Conservation (phyloP, 2,888 invertebrate species). For the Drosophila ustulata region DNA sequence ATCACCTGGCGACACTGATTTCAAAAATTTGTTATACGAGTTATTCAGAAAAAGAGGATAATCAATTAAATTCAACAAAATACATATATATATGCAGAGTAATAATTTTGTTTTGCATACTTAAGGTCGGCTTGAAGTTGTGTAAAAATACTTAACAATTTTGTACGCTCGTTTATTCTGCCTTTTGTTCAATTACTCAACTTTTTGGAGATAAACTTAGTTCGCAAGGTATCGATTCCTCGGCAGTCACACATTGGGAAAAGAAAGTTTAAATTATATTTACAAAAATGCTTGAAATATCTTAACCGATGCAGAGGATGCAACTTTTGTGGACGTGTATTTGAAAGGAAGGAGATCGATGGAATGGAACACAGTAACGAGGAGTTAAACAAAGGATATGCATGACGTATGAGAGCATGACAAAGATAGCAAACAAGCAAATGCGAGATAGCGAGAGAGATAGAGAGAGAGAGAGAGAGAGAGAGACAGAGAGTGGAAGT, state of each 20-base stretch:
- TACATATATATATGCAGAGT: too few species aligned
- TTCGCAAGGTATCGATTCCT: neutral
- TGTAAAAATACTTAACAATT: neutral
- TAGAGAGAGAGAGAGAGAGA: slow-evolving; percentile 22
- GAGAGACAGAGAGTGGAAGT: slow-evolving; percentile 9
- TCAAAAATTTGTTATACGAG: too few species aligned
- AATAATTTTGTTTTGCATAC: too few species aligned
- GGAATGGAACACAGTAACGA: slow-evolving; percentile 17
- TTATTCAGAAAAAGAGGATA: too few species aligned
- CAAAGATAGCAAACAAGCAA: slow-evolving; percentile 38
- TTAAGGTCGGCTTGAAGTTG: too few species aligned
- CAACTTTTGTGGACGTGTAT: slow-evolving; percentile 14
- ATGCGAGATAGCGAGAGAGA: slow-evolving; percentile 33
- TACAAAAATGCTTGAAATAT: slow-evolving; percentile 26
- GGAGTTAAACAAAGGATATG: slow-evolving; percentile 18
- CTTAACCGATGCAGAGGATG: slow-evolving; percentile 25
- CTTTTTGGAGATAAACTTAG: neutral
- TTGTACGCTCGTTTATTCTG: neutral
- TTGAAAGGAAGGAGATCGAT: slow-evolving; percentile 9
- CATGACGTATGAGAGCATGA: slow-evolving; percentile 39
- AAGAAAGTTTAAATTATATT: slow-evolving; percentile 23
- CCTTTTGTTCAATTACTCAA: neutral
- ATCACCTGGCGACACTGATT: too few species aligned
- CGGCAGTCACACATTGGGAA: neutral
- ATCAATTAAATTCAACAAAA: too few species aligned